Evolutionary conservation across 2,113 vertebrate species (phyloP), one percentile per base, ranked within the genome.

Genomic region (Ciconia stormi): DNA sequence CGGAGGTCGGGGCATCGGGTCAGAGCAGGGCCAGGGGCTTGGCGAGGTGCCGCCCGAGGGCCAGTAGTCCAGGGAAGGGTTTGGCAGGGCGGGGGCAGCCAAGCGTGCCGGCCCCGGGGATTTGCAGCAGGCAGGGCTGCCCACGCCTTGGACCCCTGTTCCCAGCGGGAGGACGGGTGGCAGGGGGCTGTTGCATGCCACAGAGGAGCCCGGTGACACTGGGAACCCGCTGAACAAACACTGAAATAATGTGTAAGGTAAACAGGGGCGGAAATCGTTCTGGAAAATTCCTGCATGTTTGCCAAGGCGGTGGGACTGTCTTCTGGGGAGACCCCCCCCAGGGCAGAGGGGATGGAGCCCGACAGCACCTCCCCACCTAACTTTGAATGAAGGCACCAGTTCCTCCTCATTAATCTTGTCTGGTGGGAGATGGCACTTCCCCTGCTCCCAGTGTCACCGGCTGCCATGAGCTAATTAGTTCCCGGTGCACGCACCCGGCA

Each of bases 271-370:
- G 95, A 95, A 96, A 85, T 55, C 17, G 6, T 96, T 97, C 97
- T 95, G 91, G 97, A 97, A 97, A 95, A 97, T 97, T 97, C 95
- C 93, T 95, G 80, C 7, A 6, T 52, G 47, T 93, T 95, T 89
- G 78, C 89, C 87, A 69, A 89, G 73, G 78, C 14, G 29, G 58
- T 91, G 93, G 95, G 86, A 78, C 74, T 66, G 49, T 79, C 76
- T 87, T 93, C 67, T 78, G 56, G 79, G 87, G 95, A 84, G 83
- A 90, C 42, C 40, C 42, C 71, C 66, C 42, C 20, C 11, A 5
- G 50, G 67, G 44, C 59, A 32, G 71, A 52, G 71, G 77, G 89
- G 82, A 80, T 58, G 47, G 65, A 89, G 72, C 38, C 14, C 3
- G 14, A 38, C 62, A 77, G 58, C 58, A 21, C 52, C 61, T 92